Base-by-base conservation (phyloP, 1,140 invertebrate genomes). In the Brachionus plicatilis region DNA sequence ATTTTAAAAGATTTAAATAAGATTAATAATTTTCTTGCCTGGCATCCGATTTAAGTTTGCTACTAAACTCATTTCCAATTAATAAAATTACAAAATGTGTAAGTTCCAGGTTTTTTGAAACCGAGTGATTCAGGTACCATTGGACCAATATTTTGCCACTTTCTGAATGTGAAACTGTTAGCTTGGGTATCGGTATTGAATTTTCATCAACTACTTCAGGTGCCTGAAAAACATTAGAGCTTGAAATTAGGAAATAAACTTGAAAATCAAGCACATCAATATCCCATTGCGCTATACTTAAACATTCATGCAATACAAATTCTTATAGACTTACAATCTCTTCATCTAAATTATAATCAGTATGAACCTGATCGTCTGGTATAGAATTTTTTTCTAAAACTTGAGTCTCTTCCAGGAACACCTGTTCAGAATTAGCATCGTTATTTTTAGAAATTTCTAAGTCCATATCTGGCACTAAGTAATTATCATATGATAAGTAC, bases 1-100 rank as follows among this genome's bases (percentile, higher is more conserved):
- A 37, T 7, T 37, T 37, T 37, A 6, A 37, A 33, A 37, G 7
- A 47, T 47, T 14, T 47, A 14, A 47, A 47, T 47, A 6, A 7
- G 1, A 37, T 37, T 7, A 37, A 37, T 37, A 37, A 37, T 37
- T 37, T 47, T 12, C 11, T 83, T 65, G 89, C 89, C 89, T 90
- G 53, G 88, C 87, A 80, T 90, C 87, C 85, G 88, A 89, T 84
- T 88, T 88, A 43, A 88, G 86, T 2, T 86, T 86, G 29, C 86
- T 86, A 37, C 82, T 76, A 79, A 89, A 89, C 29, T 87, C 86
- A 20, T 85, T 85, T n/a, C 89, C 89, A 33, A 89, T 86, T 7
- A 89, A 87, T 68, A 88, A 89, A n/a, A 90, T 87, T 4, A 87
- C 87, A 86, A 86, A 89, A 12, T 87, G 76, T 11, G 86, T 85